Base-by-base conservation (phyloP, 2,797 vertebrate genomes). In the Octomys mimax region DNA sequence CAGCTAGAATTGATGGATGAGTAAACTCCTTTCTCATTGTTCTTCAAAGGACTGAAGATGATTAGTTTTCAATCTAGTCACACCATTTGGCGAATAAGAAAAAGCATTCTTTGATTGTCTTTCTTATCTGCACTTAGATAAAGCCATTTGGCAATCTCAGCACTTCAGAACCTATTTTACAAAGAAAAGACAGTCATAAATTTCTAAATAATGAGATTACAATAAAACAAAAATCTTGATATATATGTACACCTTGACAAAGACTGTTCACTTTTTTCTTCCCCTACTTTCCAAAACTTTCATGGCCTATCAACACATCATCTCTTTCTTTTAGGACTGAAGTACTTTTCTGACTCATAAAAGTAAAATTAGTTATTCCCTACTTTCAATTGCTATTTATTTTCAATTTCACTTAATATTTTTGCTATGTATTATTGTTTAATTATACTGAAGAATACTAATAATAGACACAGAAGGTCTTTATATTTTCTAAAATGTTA, bases 401-500 rank as follows among this genome's bases (percentile, higher is more conserved):
- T 16, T 81, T 87, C 26, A 92, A 13, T 70, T 78, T n/a, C 21
- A 59, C 10, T 1, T 68, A 84, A 84, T 70, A 66, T 79, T 13
- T 80, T 77, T 0, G 2, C 49, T 68, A 28, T 39, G 9, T 31
- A 66, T 85, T 88, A 79, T 78, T 89, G 49, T 82, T 80, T 33
- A 92, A 64, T 92, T 77, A 68, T 33, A 57, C 14, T 42, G 36
- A 73, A 70, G 16, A 78, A 6, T 71, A 36, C 57, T 92, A 90
- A 87, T 22, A 21, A 1, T 6, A 87, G 77, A 83, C 31, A 39
- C 5, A 91, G 85, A 93, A 78, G 62, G 0, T 46, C 28, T 61
- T 94, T 61, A 22, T 86, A 86, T 86, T 86, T 92, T 14, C 18
- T 13, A 86, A 70, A 42, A 93, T 70, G 80, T 62, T 79, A 14